Evolutionary conservation across 1,140 invertebrate species (phyloP).

Genomic region (Drosophila persimilis): DNA sequence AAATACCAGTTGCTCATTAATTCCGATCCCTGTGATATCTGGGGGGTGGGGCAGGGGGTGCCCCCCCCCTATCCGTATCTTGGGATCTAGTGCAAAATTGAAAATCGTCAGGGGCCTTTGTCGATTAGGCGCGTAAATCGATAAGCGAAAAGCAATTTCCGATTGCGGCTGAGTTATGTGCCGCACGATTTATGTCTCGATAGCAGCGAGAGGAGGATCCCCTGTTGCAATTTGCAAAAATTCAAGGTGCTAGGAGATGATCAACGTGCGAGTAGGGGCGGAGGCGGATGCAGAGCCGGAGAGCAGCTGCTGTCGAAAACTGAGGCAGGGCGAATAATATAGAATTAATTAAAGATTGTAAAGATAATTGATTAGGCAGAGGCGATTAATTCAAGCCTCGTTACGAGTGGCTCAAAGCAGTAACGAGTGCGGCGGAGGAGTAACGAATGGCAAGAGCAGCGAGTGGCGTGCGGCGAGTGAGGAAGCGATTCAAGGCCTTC

Average conservation of each 20-base stretch:
- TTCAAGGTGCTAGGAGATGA: slow-evolving; percentile 54
- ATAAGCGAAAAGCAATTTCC: slow-evolving; percentile 79
- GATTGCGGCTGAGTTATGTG: slow-evolving; percentile 73
- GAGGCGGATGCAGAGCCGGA: background rate
- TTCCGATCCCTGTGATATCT: background rate
- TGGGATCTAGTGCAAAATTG: slow-evolving; percentile 63
- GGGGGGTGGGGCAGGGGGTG: background rate
- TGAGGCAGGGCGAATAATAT: slow-evolving; percentile 73
- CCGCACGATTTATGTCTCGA: slow-evolving; percentile 66
- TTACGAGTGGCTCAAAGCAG: slow-evolving; percentile 35
- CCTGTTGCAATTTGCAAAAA: slow-evolving; percentile 54
- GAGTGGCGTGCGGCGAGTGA: background rate
- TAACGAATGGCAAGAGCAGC: slow-evolving; percentile 29
- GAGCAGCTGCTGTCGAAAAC: slow-evolving; percentile 64
- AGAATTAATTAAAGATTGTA: slow-evolving; percentile 83
- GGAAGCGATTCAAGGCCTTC: too few species aligned
- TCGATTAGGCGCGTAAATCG: slow-evolving; percentile 76
- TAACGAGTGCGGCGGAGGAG: slow-evolving; percentile 18
- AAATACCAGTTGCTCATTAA: slow-evolving; percentile 35
- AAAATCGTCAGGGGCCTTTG: slow-evolving; percentile 56
- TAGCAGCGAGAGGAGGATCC: slow-evolving; percentile 5
- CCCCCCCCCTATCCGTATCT: background rate
- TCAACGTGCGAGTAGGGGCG: slow-evolving; percentile 34
- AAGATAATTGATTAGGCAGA: slow-evolving; percentile 82
- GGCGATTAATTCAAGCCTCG: slow-evolving; percentile 76